These are phyloP conservation scores for Nasonovia ribisnigri DNA, from an alignment of 2,888 invertebrate species.

Conservation along the genomic window DNA sequence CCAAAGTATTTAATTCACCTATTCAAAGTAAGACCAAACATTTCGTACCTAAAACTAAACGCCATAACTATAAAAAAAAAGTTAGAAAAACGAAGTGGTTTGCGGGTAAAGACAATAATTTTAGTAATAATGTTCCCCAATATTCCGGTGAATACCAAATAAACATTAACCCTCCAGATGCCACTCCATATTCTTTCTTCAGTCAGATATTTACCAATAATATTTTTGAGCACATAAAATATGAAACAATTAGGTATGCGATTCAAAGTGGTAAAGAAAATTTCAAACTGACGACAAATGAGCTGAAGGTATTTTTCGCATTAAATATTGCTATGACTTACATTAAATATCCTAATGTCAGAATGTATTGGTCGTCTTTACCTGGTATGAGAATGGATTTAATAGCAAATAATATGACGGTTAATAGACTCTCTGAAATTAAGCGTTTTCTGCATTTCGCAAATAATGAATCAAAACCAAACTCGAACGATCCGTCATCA, in stretches of 20 bases:
- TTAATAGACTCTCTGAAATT: too few species aligned
- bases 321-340: too few species aligned
- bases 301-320: slow-evolving; percentile 66
- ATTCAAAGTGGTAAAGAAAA: slow-evolving; percentile 65
- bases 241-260: slow-evolving; percentile 65
- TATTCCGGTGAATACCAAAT: not conserved
- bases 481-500: not conserved
- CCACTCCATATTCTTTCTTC: slow-evolving; percentile 63
- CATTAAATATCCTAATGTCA: slow-evolving; percentile 65
- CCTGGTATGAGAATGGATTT: slow-evolving; percentile 33
- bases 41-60: too few species aligned
- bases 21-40: too few species aligned
- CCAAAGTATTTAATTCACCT: too few species aligned
- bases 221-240: slow-evolving; percentile 64
- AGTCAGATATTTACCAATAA: slow-evolving; percentile 62
- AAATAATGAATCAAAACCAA: not conserved
- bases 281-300: slow-evolving; percentile 48
- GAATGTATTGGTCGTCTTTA: slow-evolving; percentile 58
- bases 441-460: too few species aligned
- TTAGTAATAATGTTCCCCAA: not conserved
- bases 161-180: slow-evolving; percentile 26
- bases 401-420: slow-evolving; percentile 9
- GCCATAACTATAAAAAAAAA: not conserved
- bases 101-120: not conserved
- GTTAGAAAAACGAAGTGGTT: slow-evolving; percentile 12